Base-by-base conservation (phyloP, 2,888 invertebrate genomes). In the Augochlorella aurata region DNA sequence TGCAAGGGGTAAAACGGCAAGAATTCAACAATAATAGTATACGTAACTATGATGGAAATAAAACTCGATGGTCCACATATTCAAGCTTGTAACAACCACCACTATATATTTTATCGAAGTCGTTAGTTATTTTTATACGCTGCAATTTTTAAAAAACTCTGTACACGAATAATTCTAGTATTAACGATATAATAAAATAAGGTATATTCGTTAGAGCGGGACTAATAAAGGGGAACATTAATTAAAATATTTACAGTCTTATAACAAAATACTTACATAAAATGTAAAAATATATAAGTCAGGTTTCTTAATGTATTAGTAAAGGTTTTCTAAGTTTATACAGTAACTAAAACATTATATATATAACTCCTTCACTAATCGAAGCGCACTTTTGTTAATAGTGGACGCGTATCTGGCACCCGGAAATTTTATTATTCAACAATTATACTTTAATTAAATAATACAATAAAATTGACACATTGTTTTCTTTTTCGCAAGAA, bases 141-240 rank as follows among this genome's bases (percentile, higher is more conserved):
- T 63, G 66, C 8, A 47, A 74, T 69, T 74, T 80, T 61, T 10
- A 66, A 58, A n/a, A 14, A 54, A 73, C 58, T 85, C 83, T 85
- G 80, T 85, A 85, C 85, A 85, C 4, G 24, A 54, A 72, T 24
- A 67, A 69, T 71, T 21, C 12, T 47, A 74, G 9, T 71, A 80
- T 82, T 85, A 79, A 58, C 84, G 61, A 47, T 75, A 82, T 82
- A 63, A 74, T 82, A 77, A 70, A 82, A 61, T 44, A 58, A 63
- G 77, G 52, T 63, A 24, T 68, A 52, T 61, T 68, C 21, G 24
- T 29, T 71, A 18, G 50, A 29, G 45, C 49, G 21, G 12, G 8
- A 58, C 14, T 58, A 63, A 73, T 18, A 63, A 67, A 44, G 63
- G 50, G 18, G 67, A 49, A 68, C 16, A 21, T 74, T 58, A 79